phyloP scores from a whole-genome alignment of 2,113 vertebrate genomes.

The Thunnus maccoyii region DNA sequence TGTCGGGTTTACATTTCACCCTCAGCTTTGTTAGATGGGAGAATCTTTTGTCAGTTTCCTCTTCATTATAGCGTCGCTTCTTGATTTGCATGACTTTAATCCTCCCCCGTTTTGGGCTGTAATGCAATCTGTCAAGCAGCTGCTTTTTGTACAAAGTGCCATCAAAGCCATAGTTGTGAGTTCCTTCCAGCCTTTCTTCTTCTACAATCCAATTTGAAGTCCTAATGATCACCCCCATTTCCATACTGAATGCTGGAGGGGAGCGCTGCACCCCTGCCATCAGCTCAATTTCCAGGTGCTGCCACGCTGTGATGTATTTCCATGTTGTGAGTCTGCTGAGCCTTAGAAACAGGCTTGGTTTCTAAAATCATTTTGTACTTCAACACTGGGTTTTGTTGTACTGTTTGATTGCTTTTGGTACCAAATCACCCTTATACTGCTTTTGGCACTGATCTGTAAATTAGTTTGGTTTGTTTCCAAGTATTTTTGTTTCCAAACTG shows the following conservation, averaged over 20 bases:
- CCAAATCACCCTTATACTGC: constrained; percentile 2
- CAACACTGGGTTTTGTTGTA: constrained; percentile 12
- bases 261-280: not conserved
- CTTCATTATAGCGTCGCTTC: constrained; percentile 10
- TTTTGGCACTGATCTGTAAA: constrained; percentile 4
- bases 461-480: constrained; percentile 11
- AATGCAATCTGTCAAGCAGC: constrained; percentile 57
- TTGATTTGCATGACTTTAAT: constrained; percentile 55
- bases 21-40: not conserved
- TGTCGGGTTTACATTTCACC: constrained; percentile 11
- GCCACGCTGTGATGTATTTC: constrained; percentile 40
- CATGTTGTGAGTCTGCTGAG: constrained; percentile 31
- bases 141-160: constrained; percentile 39
- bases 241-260: constrained; percentile 35
- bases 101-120: constrained; percentile 38
- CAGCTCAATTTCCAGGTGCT: constrained; percentile 47
- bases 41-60: constrained; percentile 22
- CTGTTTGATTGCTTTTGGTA: constrained; percentile 39
- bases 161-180: constrained; percentile 24
- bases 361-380: constrained; percentile 33
- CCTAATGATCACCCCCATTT: constrained; percentile 50
- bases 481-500: not conserved
- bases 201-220: constrained; percentile 56
- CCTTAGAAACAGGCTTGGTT: constrained; percentile 16
- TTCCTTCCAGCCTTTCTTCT: constrained; percentile 40